Evolutionary conservation across 2,888 invertebrate species (phyloP), one percentile per base, ranked within the genome.

Genomic region (Caenorhabditis doughertyi): DNA sequence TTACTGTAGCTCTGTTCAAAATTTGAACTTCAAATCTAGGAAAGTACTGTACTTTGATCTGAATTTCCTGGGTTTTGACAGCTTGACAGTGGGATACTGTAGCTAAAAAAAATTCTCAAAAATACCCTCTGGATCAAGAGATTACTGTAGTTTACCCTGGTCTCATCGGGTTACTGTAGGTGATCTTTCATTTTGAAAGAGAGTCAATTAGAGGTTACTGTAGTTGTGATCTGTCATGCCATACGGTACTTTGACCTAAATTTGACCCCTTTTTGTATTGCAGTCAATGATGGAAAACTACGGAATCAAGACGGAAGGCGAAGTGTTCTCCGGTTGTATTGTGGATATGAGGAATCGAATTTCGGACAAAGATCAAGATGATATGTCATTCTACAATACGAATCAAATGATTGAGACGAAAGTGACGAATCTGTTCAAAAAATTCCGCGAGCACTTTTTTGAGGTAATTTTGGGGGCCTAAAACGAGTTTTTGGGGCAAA

Each of bases 341-440:
- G 71, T 83, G 8, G 84, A 86, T 9, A 84, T 89, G 56, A 84
- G 90, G 13, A 91, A 90, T 71, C 84, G 90, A n/a, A 80, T 91
- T 56, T 89, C 89, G 23, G 92, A 92, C 55, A 87, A 85, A 71
- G 91, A 91, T 68, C 86, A 88, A 42, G 92, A 92, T 68, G 89
- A 92, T 67, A 90, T 92, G 89, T 85, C 86, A 21, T 88, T 88
- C 80, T 90, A 84, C 85, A 89, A 88, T 72, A 89, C 89, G 7
- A 88, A 89, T 58, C 87, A 88, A 55, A 84, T 90, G 60, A 89
- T 92, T 27, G 90, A 91, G 65, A 84, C 89, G 44, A 89, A 87
- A 27, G 74, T 89, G 8, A 81, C 84, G 9, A 72, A 71, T 60
- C 53, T 85, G 29, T 86, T 79, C 74, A 65, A 65, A 13, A 73